Evolutionary conservation across 2,888 invertebrate genomes (phyloP).

Genomic region (Epistrophella euchroma): DNA sequence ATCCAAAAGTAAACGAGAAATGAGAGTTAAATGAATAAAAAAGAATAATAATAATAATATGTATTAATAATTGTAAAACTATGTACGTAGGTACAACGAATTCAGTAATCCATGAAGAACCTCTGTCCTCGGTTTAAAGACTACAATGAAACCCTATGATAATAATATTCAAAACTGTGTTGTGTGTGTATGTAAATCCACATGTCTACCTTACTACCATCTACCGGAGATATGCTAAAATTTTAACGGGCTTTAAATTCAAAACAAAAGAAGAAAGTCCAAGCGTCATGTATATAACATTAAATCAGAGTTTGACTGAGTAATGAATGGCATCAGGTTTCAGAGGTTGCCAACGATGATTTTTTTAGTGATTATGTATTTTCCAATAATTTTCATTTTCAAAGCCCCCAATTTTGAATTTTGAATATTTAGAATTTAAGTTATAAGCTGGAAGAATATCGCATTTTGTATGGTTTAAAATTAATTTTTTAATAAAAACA

Average conservation of each 20-base stretch:
- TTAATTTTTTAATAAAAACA: too few species aligned
- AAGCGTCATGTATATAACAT: neutral
- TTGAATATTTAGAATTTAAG: too few species aligned
- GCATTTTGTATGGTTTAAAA: too few species aligned
- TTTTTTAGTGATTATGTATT: too few species aligned
- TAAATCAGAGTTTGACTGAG: slow-evolving; percentile 26
- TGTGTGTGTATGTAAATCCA: neutral
- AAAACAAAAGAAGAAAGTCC: slow-evolving; percentile 50
- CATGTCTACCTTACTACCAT: neutral
- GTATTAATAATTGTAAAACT: slow-evolving; percentile 27
- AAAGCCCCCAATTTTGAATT: too few species aligned
- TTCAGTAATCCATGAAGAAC: slow-evolving; percentile 51
- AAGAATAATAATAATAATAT: neutral
- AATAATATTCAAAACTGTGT: neutral
- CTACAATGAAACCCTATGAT: slow-evolving; percentile 37
- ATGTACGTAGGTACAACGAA: too few species aligned
- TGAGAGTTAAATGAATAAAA: neutral
- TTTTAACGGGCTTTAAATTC: slow-evolving; percentile 26
- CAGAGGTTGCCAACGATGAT: neutral
- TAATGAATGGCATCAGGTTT: neutral
- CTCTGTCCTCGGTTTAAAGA: neutral
- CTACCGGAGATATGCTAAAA: neutral
- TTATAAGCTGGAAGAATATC: too few species aligned
- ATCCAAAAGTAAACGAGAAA: neutral
- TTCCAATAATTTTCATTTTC: too few species aligned